Evolutionary conservation across 2,888 invertebrate species (phyloP).

Genomic region (Cepaea hortensis): DNA sequence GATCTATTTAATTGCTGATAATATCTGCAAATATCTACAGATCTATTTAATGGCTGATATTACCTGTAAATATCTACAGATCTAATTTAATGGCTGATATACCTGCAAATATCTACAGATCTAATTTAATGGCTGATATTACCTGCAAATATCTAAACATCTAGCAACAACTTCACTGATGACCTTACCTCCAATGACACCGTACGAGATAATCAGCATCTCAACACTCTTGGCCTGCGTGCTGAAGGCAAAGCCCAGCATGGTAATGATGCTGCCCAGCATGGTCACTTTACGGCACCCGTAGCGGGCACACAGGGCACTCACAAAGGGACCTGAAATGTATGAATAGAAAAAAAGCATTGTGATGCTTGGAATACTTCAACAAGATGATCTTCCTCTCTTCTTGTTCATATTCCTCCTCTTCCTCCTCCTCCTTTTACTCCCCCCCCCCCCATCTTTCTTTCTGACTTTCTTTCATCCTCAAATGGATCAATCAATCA

Average conservation of each 20-base stretch:
- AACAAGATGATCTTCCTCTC: too few relatives aligned
- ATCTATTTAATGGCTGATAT: background rate
- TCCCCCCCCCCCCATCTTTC: too few relatives aligned
- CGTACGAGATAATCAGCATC: conserved; percentile 87
- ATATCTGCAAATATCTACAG: too few relatives aligned
- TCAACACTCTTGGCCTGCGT: conserved; percentile 87
- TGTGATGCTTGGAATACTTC: too few relatives aligned
- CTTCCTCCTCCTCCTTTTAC: too few relatives aligned
- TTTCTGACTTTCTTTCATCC: too few relatives aligned
- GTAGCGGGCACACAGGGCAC: conserved; percentile 92
- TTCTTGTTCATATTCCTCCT: too few relatives aligned
- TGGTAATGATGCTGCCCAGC: conserved; percentile 85
- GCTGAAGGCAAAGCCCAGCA: conserved; percentile 83
- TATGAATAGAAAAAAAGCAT: too few relatives aligned
- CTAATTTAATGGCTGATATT: background rate
- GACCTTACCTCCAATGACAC: conserved; percentile 86
- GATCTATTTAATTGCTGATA: too few relatives aligned
- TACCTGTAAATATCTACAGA: background rate
- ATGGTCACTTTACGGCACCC: conserved; percentile 83
- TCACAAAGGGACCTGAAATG: conserved; percentile 90
- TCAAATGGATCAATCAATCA: too few relatives aligned
- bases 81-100: background rate
- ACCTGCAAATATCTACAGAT: background rate
- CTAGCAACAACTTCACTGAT: background rate
- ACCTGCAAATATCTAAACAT: background rate